A percentile compares a stretch with the other conserved stretches of the same genome.
Evolutionary conservation across 2,797 vertebrate species (phyloP).

Genomic region (Adelosebastes latens): DNA sequence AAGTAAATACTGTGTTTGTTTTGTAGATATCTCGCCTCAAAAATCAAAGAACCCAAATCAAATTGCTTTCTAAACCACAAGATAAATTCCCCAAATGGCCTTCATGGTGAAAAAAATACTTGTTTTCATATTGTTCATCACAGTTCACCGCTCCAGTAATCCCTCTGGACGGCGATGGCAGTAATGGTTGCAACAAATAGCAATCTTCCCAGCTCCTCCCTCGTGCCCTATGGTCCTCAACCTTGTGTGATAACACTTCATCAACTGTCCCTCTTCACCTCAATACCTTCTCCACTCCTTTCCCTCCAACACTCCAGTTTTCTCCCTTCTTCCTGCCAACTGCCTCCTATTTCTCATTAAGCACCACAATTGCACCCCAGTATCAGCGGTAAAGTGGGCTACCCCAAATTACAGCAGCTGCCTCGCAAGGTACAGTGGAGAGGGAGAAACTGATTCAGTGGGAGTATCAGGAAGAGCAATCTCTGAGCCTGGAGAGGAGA

Average conservation of each 20-base stretch:
- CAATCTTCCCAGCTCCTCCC: conserved; percentile 28
- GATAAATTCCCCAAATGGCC: conserved; percentile 14
- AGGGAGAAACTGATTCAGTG: conserved; percentile 1
- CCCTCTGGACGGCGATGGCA: neutral
- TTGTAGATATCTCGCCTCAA: neutral
- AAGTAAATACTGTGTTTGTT: neutral
- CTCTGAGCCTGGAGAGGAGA: conserved; percentile 36
- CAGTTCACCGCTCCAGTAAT: conserved; percentile 9
- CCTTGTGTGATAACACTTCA: conserved; percentile 34
- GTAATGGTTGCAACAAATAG: conserved; percentile 35
- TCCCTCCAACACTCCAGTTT: neutral
- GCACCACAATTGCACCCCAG: neutral
- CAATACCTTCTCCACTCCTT: neutral
- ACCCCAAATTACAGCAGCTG: conserved; percentile 15
- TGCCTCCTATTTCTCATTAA: conserved; percentile 21
- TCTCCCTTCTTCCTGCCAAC: neutral
- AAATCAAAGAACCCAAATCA: neutral
- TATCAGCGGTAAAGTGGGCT: conserved; percentile 6
- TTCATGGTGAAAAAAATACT: neutral
- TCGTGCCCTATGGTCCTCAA: neutral
- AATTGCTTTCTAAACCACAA: neutral
- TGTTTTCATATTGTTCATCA: conserved; percentile 27
- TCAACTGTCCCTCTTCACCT: conserved; percentile 17
- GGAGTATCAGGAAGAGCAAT: conserved; percentile 23
- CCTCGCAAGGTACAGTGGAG: neutral